Evolutionary conservation across 1,140 invertebrate species (phyloP), one percentile per base, ranked within the genome.

Genomic region (Chlorops oryzae): DNA sequence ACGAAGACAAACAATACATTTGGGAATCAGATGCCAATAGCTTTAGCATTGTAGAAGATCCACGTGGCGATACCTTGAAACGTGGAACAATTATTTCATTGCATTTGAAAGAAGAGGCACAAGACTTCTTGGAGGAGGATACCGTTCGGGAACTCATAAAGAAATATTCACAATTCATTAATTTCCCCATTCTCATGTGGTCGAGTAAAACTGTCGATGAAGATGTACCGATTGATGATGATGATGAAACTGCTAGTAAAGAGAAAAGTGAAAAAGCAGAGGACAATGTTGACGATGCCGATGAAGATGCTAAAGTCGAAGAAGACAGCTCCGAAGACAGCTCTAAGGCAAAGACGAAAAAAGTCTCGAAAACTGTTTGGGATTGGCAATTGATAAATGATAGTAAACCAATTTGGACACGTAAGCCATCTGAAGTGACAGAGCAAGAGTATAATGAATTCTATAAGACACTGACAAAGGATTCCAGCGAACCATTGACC

Each of bases 81-180:
- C 82, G 95, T 60, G 96, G 94, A 72, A 93, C 92, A 15, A 84
- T 84, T 55, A 83, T 90, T 59, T 77, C 78, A 59, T 70, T 99
- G 47, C 83, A 96, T 61, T 72, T 99, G 65, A 99, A 99, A 74
- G 92, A 98, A 58, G 96, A 99, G 77, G 95, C 96, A 9, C 78
- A 85, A 57, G 96, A 99, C 74, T 99, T 91, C 77, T 73, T 99
- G 51, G 93, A 99, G 73, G 80, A 89, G 46, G 87, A 93, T 58
- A 96, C 92, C 3, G 80, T 99, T 15, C 87, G 85, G 57, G 84
- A 86, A 54, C 76, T 99, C 5, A 87, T 99, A 22, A 91, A 90
- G 71, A 99, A 98, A 74, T 99, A 99, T 74, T 97, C 92, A 1
- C 96, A 99, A 77, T 99, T 99, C 74, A 99, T 99, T 61, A 98